Base-by-base conservation (phyloP, 2,113 vertebrate species). In the Neogale vison region DNA sequence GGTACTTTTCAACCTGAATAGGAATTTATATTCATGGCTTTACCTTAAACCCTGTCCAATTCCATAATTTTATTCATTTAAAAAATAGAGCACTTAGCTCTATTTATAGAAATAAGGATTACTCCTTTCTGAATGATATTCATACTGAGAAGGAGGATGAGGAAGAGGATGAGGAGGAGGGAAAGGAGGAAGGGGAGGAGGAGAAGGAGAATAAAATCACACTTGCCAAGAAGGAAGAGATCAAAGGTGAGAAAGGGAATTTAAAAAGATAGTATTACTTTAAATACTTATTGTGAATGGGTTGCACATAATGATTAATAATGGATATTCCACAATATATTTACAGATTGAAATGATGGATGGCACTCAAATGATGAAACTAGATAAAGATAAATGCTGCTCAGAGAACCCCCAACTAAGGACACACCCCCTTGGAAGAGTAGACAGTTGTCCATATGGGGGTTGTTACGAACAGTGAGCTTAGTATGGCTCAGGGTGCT, bases 261-360 rank as follows among this genome's bases (percentile, higher is more conserved):
- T 55, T 31, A n/a, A 26, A 89, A 67, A 26, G 42, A 77, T 77
- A 47, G 2, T 79, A 52, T 52, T 82, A 63, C 34, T 26, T 31
- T 91, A 52, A 93, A 17, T 13, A 2, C 26, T 47, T 9, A 10
- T 10, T 17, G 42, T 26, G 31, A 89, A 15, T 17, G 47, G 42
- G 20, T 0, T 55, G 34, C 6, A 85, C 15, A 42, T 67, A 67
- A 72, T 69, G 13, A 85, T 67, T n/a, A 63, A 34, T 88, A 81
- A 74, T 80, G 63, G 34, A 50, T 93, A 82, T 47, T 88, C 29
- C 50, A 34, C 81, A 82, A 59, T n/a, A 7, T 55, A 57, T 50
- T 91, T 89, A 76, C 8, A 85, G 24, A 72, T 81, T 59, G n/a
- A 89, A 96, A 79, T 91, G 59, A 74, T 69, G 47, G 50, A 52